Conservation (phyloP, 2,888 invertebrate species). For the Ophraella communa region DNA sequence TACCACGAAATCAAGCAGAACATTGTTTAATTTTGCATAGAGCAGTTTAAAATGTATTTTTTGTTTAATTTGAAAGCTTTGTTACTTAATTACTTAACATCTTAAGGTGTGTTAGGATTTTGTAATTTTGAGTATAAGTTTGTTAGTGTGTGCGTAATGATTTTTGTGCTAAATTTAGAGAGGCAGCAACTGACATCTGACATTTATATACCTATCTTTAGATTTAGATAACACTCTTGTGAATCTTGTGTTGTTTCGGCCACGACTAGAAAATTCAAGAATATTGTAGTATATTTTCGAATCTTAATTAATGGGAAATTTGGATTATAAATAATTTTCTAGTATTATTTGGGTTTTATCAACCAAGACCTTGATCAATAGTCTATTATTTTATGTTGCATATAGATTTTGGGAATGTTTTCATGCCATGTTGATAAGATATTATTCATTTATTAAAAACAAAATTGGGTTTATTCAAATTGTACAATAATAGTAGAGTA, state of each 20-base stretch:
- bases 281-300: slow-evolving; percentile 3
- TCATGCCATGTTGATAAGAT: too few relatives aligned
- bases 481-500: too few relatives aligned
- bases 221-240: slow-evolving; percentile 25
- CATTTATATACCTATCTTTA: slow-evolving; percentile 36
- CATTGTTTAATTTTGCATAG: background rate
- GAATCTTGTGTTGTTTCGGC: slow-evolving; percentile 22
- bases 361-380: too few relatives aligned
- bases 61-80: background rate
- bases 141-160: slow-evolving; percentile 19
- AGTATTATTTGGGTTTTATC: background rate
- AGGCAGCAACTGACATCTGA: slow-evolving; percentile 12
- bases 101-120: background rate
- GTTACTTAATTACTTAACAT: background rate
- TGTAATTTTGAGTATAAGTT: background rate
- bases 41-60: background rate
- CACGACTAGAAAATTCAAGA: slow-evolving; percentile 19
- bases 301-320: too few relatives aligned
- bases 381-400: too few relatives aligned
- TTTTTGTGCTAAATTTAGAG: slow-evolving; percentile 6
- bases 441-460: too few relatives aligned
- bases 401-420: too few relatives aligned
- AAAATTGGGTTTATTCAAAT: too few relatives aligned
- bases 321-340: too few relatives aligned
- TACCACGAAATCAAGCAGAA: background rate